Evolutionary conservation across 1,140 invertebrate genomes (phyloP), one percentile per base, ranked within the genome.

Genomic region (Listronotus oregonensis): DNA sequence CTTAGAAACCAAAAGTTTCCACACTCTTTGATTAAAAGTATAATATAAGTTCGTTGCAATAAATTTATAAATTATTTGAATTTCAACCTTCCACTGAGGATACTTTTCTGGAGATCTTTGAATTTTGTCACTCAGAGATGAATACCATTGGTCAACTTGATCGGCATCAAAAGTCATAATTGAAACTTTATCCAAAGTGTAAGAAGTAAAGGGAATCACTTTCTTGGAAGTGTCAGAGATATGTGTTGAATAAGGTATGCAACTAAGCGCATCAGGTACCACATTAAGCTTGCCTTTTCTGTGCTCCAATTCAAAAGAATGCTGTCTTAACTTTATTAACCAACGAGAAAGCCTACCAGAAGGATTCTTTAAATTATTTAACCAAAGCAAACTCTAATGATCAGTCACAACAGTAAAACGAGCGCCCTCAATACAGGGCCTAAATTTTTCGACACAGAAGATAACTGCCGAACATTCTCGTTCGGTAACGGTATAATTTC

Each of bases 381-480:
- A 31, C 49, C 49, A 66, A 5, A 66, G 21, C 11, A 66, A 21
- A 11, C 56, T 27, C 10, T 51, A 42, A 31, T 58, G 54, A 18
- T 66, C 82, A 0, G 82, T 84, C 11, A 79, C 66, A 5, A 83
- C 75, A 3, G 43, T 77, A 60, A 86, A 83, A 8, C 77, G 59
- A 11, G 60, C 73, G 6, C 77, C 78, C 58, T 79, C 75, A 7
- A 85, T 55, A 70, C 78, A 85, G 17, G 68, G 67, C 21, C 73
- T 42, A 64, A 81, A 81, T 56, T 81, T 75, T 56, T 81, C 69
- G 2, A 84, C 70, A 7, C 74, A 73, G 66, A 73, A 75, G 0
- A 85, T 32, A 11, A 84, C 70, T 0, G 79, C 80, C 17, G 84
- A 66, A 49, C 77, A 77, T 77, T 85, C 83, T 55, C 73, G 69